phyloP scores from a whole-genome alignment of 2,797 vertebrate genomes.

The Syndactyla subalaris region DNA sequence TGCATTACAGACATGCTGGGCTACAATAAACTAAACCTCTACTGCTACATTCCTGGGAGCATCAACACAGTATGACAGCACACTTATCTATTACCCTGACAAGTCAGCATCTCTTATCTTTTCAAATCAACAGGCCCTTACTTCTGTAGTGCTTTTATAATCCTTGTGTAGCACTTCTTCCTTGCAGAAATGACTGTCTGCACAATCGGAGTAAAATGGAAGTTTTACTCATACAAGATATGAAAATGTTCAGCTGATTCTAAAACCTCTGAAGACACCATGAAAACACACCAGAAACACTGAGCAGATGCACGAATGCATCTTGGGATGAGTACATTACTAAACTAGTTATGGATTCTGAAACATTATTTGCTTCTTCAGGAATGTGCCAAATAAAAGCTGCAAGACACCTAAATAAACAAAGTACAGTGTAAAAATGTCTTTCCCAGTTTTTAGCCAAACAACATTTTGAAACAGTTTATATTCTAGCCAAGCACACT shows the following conservation, averaged over 20 bases:
- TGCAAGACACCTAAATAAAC: constrained; percentile 65
- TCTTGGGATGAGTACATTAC: constrained; percentile 40
- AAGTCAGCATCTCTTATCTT: not conserved
- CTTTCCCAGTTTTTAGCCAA: constrained; percentile 40
- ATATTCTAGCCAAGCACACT: constrained; percentile 22
- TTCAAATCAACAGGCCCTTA: not conserved
- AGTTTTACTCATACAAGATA: not conserved
- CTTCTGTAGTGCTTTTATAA: not conserved
- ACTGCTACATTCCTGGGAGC: not conserved
- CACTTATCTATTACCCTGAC: not conserved
- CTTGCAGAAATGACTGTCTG: not conserved
- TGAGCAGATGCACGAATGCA: constrained; percentile 59
- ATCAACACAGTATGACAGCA: not conserved
- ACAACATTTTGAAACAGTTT: constrained; percentile 16
- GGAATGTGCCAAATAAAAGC: constrained; percentile 64
- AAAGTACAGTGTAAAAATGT: constrained; percentile 25
- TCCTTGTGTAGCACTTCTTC: not conserved
- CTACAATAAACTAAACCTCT: not conserved
- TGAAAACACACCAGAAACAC: constrained; percentile 54
- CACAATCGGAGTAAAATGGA: not conserved
- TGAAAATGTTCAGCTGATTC: constrained; percentile 20
- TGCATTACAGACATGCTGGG: not conserved
- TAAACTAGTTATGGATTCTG: constrained; percentile 25
- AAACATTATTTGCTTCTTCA: constrained; percentile 50
- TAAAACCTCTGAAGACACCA: constrained; percentile 42